phyloP scores from a whole-genome alignment of 1,140 invertebrate species.

The Drosophila kikkawai region DNA sequence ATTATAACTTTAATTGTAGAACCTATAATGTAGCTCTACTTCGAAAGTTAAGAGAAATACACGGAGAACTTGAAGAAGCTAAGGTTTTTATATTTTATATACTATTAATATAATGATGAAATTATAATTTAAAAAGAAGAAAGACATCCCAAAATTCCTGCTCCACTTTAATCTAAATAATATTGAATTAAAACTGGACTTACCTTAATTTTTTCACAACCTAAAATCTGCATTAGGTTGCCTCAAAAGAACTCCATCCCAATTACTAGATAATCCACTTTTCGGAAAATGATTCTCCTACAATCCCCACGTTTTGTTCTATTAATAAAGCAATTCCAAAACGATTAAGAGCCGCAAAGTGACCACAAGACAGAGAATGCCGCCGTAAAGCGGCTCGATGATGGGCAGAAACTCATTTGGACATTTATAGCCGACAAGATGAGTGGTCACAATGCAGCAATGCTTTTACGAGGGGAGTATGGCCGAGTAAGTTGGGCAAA shows the following conservation, averaged over 20 bases:
- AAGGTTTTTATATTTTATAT: too few species aligned
- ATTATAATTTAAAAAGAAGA: not conserved
- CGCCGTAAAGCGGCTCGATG: conserved; percentile 28
- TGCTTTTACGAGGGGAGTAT: conserved; percentile 35
- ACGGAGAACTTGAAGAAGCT: too few species aligned
- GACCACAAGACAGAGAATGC: conserved; percentile 55
- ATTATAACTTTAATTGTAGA: not conserved
- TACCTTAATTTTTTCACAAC: too few species aligned
- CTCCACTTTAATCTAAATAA: not conserved
- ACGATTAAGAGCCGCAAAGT: conserved; percentile 74
- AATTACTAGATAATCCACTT: not conserved
- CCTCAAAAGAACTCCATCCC: not conserved
- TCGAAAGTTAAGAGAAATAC: not conserved
- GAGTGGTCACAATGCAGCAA: conserved; percentile 68
- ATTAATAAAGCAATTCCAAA: conserved; percentile 83
- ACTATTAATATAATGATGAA: not conserved
- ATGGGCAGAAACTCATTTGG: conserved; percentile 70
- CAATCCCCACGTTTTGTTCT: conserved; percentile 69
- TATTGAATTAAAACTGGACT: not conserved
- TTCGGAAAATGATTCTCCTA: conserved; percentile 27
- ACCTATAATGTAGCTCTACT: not conserved
- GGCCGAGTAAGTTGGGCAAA: conserved; percentile 35
- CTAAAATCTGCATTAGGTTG: too few species aligned
- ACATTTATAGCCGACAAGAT: conserved; percentile 78
- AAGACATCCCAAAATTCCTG: not conserved